Conservation (phyloP, 1,140 invertebrate species). For the Pachyrhynchus sulphureomaculatus region DNA sequence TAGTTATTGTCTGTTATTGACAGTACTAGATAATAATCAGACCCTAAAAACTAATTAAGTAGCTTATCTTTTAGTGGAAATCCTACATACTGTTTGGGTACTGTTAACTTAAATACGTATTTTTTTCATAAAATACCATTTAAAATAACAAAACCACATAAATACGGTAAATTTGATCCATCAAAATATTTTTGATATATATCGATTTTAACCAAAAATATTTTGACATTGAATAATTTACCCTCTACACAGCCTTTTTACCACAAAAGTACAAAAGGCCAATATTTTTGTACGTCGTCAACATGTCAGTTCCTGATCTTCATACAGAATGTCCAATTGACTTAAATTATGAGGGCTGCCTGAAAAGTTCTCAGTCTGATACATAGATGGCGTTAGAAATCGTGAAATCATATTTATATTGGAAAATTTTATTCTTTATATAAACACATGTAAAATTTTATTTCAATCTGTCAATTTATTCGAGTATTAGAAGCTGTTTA, state of each 20-base stretch:
- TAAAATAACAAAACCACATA: too few species aligned
- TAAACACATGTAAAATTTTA: too few species aligned
- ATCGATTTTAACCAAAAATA: slow-evolving; percentile 8
- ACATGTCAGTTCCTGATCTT: neutral
- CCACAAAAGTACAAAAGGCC: slow-evolving; percentile 32
- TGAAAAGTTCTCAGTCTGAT: too few species aligned
- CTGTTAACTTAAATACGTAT: neutral
- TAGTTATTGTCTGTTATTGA: slow-evolving; percentile 42
- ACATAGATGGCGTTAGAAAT: too few species aligned
- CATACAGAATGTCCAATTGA: neutral
- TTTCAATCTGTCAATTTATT: too few species aligned
- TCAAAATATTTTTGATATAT: neutral
- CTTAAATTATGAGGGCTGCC: too few species aligned
- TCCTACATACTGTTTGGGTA: slow-evolving; percentile 1
- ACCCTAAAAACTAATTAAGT: slow-evolving; percentile 41
- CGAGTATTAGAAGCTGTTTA: too few species aligned
- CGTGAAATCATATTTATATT: too few species aligned
- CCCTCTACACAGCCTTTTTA: slow-evolving; percentile 26
- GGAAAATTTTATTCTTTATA: too few species aligned
- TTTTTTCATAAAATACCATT: too few species aligned
- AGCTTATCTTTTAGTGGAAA: slow-evolving; percentile 28
- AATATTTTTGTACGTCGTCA: slow-evolving; percentile 12
- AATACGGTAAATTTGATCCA: neutral
- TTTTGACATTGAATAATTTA: slow-evolving; percentile 4
- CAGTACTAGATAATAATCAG: slow-evolving; percentile 24